These are phyloP conservation scores for Zoanthus sociatus DNA, from an alignment of 92 coral and sea anemone genomes.

Conservation along the genomic window DNA sequence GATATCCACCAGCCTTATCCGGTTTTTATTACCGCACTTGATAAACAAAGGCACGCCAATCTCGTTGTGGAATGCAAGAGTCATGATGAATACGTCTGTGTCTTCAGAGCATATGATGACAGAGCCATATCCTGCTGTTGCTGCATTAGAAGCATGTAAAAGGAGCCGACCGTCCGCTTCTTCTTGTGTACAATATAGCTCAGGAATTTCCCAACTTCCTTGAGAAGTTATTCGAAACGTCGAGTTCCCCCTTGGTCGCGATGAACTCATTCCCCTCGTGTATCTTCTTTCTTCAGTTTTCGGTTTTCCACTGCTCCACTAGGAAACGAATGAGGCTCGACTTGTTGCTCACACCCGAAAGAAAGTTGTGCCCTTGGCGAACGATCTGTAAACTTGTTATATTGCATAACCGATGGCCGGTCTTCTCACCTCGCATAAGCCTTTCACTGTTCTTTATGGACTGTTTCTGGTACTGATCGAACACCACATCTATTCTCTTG, in stretches of 20 bases:
- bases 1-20: constrained; percentile 48
- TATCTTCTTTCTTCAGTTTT: constrained; percentile 14
- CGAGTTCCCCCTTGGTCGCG: too few species aligned
- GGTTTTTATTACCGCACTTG: constrained; percentile 41
- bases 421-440: neutral
- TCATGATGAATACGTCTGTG: constrained; percentile 54
- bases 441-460: constrained; percentile 6
- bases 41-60: constrained; percentile 60
- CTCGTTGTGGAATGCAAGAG: constrained; percentile 54
- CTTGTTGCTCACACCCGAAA: constrained; percentile 23
- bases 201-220: constrained; percentile 22
- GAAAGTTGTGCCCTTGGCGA: constrained; percentile 41
- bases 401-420: constrained; percentile 18
- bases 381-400: constrained; percentile 61
- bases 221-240: constrained; percentile 18
- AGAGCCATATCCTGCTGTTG: too few species aligned
- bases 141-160: too few species aligned
- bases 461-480: constrained; percentile 30
- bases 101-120: constrained; percentile 42
- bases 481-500: constrained; percentile 3
- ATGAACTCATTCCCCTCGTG: neutral
- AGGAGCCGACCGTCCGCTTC: too few species aligned
- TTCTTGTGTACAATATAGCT: too few species aligned
- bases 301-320: neutral
- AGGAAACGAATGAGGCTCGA: constrained; percentile 9